Base-by-base conservation (phyloP, 92 coral and sea anemone species). In the Epizoanthus fatuus region DNA sequence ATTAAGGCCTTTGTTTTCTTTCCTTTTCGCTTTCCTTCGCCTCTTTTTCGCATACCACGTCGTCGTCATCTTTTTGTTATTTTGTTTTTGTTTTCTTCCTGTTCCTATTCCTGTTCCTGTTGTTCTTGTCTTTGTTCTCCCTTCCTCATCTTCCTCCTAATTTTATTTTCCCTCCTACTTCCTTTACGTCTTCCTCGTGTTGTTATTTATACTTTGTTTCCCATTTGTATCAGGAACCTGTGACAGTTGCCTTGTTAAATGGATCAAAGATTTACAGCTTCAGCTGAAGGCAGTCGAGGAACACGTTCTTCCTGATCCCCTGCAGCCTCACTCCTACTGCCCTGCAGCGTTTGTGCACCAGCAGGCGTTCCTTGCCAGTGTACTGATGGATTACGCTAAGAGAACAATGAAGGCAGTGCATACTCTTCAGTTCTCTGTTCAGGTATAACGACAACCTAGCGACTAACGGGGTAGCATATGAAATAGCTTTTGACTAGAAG, bases 281-380 rank as follows among this genome's bases (percentile, higher is more conserved):
- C 79, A 74, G 58, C 79, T 89, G 39, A 35, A 56, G 15, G 74
- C 85, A 12, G 80, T 94, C 11, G 51, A 75, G 51, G 81, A 66
- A 19, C 90, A 94, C 81, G 59, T 63, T 32, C 53, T 80, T 0
- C 63, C 86, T 55, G 42, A 79, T 14, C 93, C 94, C 38, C 82
- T 65, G 2, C 69, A 80, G 15, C 79, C 93, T 3, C 57, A 14
- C 29, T 84, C 84, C 16, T 89, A 80, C 75, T 52, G 58, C n/a
- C 91, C 91, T 40, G 94, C 88, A 0, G 88, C 88, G 45, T 81
- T 94, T 66, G 90, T 79, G n/a, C 95, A 92, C 37, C 90, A 88
- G 37, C 98, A 94, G 55, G 94, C 98, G n/a, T 92, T 90, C 79
- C 58, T 94, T 22, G 90, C 96, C 44, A 90, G 87, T 49, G 89